Conservation (phyloP, 1,140 invertebrate species). For the Trichonephila clavipes region DNA sequence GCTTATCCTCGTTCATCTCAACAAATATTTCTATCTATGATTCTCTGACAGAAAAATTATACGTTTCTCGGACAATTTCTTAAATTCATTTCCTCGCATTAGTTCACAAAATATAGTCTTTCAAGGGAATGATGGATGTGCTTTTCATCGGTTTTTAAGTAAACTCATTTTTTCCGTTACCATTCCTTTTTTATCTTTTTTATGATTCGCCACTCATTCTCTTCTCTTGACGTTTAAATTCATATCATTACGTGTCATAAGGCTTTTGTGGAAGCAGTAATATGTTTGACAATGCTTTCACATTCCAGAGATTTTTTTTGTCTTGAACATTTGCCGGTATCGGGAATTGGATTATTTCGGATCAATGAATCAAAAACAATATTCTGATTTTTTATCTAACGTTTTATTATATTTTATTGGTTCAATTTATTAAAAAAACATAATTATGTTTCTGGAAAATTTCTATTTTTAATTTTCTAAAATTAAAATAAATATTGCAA, state of each 20-base stretch:
- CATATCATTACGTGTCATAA: conserved; percentile 41
- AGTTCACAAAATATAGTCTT: conserved; percentile 3
- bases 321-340: not conserved
- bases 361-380: not conserved
- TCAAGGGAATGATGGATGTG: not conserved
- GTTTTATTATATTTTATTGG: too few relatives aligned
- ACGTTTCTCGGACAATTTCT: not conserved
- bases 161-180: too few relatives aligned
- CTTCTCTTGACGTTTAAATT: not conserved
- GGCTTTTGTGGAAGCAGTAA: not conserved
- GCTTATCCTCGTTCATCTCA: not conserved
- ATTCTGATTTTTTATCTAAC: too few relatives aligned
- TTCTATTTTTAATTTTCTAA: too few relatives aligned
- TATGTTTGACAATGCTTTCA: conserved; percentile 15
- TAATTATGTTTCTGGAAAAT: too few relatives aligned
- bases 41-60: conserved; percentile 8
- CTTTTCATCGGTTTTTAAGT: not conserved
- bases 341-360: not conserved
- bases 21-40: not conserved
- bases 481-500: too few relatives aligned
- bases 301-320: not conserved
- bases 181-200: not conserved
- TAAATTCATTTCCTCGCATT: not conserved
- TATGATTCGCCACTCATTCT: not conserved
- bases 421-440: too few relatives aligned